Conservation (phyloP, 1,140 invertebrate genomes). For the Drosophila aff. region DNA sequence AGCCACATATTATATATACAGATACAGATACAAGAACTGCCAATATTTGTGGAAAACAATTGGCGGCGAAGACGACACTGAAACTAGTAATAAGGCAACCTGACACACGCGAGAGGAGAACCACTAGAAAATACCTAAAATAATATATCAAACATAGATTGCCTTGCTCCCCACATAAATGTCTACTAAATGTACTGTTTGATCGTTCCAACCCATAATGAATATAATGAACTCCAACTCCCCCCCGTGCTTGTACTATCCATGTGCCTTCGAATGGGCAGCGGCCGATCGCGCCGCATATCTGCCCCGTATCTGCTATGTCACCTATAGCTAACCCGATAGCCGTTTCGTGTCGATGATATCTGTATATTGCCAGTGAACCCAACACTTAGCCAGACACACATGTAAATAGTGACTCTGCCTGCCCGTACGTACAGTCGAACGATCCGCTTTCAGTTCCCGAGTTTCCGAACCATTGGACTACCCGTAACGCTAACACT, state of each 20-base stretch:
- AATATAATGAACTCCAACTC: slow-evolving; percentile 41
- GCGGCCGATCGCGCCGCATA: slow-evolving; percentile 15
- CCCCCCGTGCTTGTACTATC: slow-evolving; percentile 17
- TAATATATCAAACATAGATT: slow-evolving; percentile 46
- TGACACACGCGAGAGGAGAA: slow-evolving; percentile 27
- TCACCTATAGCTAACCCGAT: slow-evolving; percentile 63
- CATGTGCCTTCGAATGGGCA: slow-evolving; percentile 57
- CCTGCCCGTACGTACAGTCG: slow-evolving; percentile 12
- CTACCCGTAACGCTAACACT: slow-evolving; percentile 29
- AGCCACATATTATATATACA: slow-evolving; percentile 3
- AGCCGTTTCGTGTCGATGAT: slow-evolving; percentile 36
- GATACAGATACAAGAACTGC: slow-evolving; percentile 13
- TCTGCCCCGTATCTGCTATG: slow-evolving; percentile 52
- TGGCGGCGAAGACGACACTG: slow-evolving; percentile 28
- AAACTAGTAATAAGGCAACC: slow-evolving; percentile 28
- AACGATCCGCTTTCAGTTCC: slow-evolving; percentile 32
- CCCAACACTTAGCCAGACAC: slow-evolving; percentile 34
- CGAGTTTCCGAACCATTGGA: slow-evolving; percentile 60
- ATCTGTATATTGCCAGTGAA: slow-evolving; percentile 13
- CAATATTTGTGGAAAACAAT: slow-evolving; percentile 62
- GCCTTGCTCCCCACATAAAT: slow-evolving; percentile 49
- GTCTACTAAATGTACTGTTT: slow-evolving; percentile 70
- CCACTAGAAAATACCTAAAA: slow-evolving; percentile 26
- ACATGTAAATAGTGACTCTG: slow-evolving; percentile 54
- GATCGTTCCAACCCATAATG: slow-evolving; percentile 47